phyloP scores from a whole-genome alignment of 2,797 vertebrate genomes.

The Sarcoramphus papa region DNA sequence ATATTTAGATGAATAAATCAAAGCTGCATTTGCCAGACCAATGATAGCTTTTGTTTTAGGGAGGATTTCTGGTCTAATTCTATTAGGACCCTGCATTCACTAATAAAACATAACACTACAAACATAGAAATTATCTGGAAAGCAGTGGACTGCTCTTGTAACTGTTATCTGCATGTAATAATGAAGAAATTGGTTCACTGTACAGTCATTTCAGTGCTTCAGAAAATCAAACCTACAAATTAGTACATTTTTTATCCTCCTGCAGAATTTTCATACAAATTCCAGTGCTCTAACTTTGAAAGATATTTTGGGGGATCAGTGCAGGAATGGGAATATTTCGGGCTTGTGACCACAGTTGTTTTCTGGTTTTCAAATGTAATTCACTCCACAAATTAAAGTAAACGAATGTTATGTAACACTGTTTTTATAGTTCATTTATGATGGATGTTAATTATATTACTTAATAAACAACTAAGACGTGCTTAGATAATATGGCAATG shows the following conservation, averaged over 20 bases:
- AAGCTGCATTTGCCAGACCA: neutral
- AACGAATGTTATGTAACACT: neutral
- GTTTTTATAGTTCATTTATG: neutral
- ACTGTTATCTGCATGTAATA: neutral
- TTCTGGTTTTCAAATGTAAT: neutral
- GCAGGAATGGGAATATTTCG: neutral
- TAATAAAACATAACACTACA: neutral
- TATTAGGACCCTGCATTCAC: neutral
- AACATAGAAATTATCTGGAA: neutral
- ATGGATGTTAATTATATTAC: neutral
- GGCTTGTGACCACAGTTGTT: neutral
- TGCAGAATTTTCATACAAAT: neutral
- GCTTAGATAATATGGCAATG: neutral
- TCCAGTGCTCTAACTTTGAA: neutral
- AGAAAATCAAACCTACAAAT: neutral
- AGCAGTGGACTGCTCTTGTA: neutral
- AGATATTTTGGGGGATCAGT: neutral
- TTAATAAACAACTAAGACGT: neutral
- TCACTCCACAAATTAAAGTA: neutral
- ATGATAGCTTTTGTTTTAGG: neutral
- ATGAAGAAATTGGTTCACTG: neutral
- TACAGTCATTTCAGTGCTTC: neutral
- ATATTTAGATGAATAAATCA: neutral
- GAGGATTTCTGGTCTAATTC: neutral
- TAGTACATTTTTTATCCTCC: neutral